Base-by-base conservation (phyloP, 1,140 invertebrate species). In the Melitaea cinxia region DNA sequence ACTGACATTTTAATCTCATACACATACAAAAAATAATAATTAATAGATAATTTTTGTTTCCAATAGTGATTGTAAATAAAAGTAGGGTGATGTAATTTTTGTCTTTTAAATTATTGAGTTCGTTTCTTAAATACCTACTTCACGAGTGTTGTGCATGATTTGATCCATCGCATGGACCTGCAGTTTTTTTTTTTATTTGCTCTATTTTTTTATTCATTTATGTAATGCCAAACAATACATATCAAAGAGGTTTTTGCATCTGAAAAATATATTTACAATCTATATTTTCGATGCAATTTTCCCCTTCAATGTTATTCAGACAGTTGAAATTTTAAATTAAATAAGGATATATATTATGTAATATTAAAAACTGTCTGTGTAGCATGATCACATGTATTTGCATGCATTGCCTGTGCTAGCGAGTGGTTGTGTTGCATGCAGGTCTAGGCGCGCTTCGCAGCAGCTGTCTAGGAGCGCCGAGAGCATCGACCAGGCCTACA, bases 391-490 rank as follows among this genome's bases (percentile, higher is more conserved):
- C 52, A 56, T 72, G 53, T 68, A 73, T 80, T 70, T 82, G 87
- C 83, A 86, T 90, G 85, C 77, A 70, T 70, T 77, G 83, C 78
- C 75, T 86, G 82, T 82, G 78, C 82, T 88, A 85, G 83, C 75
- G 59, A 65, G 75, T 82, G 78, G 83, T 88, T 89, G 65, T 88
- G 77, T 90, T 89, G 86, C 88, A 90, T 89, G 85, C 92, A 94
- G 94, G 94, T 95, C 95, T 92, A 94, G 95, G 82, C 94, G 95
- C 78, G 94, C 95, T 84, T 96, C 95, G 77, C 95, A 96, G 92
- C 95, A 96, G 91, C 92, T 94, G 73, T 93, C 93, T 73, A 91
- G 93, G 80, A 93, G 92, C 82, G 93, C 93, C 71, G 93, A 94
- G 77, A 91, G 85, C 83, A 91, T 92, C 86, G 89, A 92, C 66